Conservation (phyloP, 2,797 vertebrate species). For the Acanthopagrus latus region DNA sequence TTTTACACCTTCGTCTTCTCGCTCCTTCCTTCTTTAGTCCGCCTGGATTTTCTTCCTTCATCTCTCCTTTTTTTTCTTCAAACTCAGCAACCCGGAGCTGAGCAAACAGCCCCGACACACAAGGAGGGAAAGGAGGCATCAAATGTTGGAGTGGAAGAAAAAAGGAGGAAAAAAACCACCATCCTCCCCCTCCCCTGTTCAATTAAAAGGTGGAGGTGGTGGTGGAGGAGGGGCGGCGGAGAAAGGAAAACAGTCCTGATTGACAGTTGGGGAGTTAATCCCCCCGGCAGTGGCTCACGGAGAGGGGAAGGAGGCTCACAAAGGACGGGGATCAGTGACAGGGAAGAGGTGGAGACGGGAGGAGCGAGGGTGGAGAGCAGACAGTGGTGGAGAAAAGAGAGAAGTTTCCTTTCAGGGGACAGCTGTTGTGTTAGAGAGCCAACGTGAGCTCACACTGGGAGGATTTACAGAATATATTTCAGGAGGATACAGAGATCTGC, state of each 20-base stretch:
- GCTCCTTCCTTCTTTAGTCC: constrained; percentile 21
- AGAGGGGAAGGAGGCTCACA: constrained; percentile 71
- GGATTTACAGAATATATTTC: constrained; percentile 48
- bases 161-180: constrained; percentile 48
- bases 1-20: constrained; percentile 35
- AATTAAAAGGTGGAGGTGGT: constrained; percentile 76
- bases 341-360: constrained; percentile 41
- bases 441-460: constrained; percentile 19
- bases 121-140: constrained; percentile 47
- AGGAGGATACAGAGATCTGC: background rate
- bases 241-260: constrained; percentile 76
- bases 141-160: constrained; percentile 41
- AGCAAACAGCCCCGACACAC: constrained; percentile 55
- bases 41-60: constrained; percentile 24
- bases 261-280: constrained; percentile 85
- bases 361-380: constrained; percentile 38
- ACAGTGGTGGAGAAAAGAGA: constrained; percentile 8
- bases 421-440: constrained; percentile 61
- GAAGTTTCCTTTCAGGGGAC: constrained; percentile 43
- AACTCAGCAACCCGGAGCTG: constrained; percentile 69
- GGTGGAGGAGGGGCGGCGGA: constrained; percentile 45
- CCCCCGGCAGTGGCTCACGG: constrained; percentile 76
- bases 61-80: constrained; percentile 37
- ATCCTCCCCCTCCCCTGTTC: constrained; percentile 47
- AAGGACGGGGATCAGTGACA: constrained; percentile 75